Evolutionary conservation across 2,113 vertebrate species (phyloP), one percentile per base, ranked within the genome.

Genomic region (Acinonyx jubatus): DNA sequence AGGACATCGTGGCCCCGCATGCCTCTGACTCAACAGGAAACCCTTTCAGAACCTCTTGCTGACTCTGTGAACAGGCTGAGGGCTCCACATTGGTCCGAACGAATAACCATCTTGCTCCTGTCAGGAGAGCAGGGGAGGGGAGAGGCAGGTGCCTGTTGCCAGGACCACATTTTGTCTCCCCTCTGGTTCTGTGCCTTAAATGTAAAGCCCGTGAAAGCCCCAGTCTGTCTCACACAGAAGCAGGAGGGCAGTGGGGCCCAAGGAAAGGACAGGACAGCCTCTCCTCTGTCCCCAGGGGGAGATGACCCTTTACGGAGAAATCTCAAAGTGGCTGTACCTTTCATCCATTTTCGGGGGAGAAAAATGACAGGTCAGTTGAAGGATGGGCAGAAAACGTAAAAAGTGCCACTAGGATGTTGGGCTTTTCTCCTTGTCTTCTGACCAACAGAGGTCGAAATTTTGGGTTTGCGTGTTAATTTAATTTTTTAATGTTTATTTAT

Each of bases 111-210:
- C 33, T 9, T 79, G 23, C 84, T 27, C 41, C 45, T 25, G 31
- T 36, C 90, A 29, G 80, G 45, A 41, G 21, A 61, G 19, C 15
- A 25, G 27, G 18, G n/a, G 57, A 83, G 4, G 55, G 65, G 68
- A n/a, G 6, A 23, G 4, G 4, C 4, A 0, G 65, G 3, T 1
- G 5, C 13, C 13, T 3, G 15, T 2, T 0, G 5, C 16, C 63
- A 21, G 27, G 57, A 21, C 29, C 36, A 4, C 9, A 0, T 63
- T n/a, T 83, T 41, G n/a, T 38, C 68, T 38, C n/a, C 4, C 1
- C 1, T 31, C 14, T n/a, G 29, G 36, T 52, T 66, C 83, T 45
- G 61, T 10, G 48, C 10, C 36, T n/a, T 41, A 27, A 61, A 29
- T 31, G 19, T 27, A 12, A 23, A 5, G 2, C 5, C 50, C 1